A percentile compares a stretch with the other conserved stretches of the same genome.
These are phyloP conservation scores for Antheraea assamensis DNA, from an alignment of 2,888 invertebrate species.

Conservation along the genomic window DNA sequence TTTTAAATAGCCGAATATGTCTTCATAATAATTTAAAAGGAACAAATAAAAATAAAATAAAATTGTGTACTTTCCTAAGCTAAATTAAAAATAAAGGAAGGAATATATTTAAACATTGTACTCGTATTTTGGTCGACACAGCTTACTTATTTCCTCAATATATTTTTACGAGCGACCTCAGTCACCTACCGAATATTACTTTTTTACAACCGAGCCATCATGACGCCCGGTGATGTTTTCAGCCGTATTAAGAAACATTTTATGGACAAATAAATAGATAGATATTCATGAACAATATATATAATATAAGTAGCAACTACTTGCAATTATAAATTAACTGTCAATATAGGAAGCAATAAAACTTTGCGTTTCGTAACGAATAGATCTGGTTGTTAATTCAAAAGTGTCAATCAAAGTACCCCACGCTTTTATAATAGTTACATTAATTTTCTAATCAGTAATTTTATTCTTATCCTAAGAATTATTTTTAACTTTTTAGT, in stretches of 20 bases:
- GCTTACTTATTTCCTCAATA: constrained; percentile 45
- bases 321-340: background rate
- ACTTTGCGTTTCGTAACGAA: too few species aligned
- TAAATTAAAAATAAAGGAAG: background rate
- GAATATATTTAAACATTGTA: constrained; percentile 27
- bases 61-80: background rate
- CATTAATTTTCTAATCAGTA: too few species aligned
- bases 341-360: background rate
- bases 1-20: too few species aligned
- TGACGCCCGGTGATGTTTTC: constrained; percentile 48
- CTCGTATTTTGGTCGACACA: constrained; percentile 40
- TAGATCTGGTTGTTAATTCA: too few species aligned
- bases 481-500: too few species aligned
- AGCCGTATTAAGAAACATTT: constrained; percentile 43
- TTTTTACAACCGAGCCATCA: constrained; percentile 60
- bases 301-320: background rate
- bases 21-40: too few species aligned
- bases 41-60: background rate
- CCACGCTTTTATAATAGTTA: too few species aligned
- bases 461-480: too few species aligned
- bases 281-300: constrained; percentile 27
- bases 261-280: constrained; percentile 32
- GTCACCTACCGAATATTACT: constrained; percentile 53
- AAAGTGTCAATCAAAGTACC: too few species aligned
- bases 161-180: constrained; percentile 55